phyloP scores from a whole-genome alignment of 2,888 invertebrate species.

The Gisinianus flammeolus region DNA sequence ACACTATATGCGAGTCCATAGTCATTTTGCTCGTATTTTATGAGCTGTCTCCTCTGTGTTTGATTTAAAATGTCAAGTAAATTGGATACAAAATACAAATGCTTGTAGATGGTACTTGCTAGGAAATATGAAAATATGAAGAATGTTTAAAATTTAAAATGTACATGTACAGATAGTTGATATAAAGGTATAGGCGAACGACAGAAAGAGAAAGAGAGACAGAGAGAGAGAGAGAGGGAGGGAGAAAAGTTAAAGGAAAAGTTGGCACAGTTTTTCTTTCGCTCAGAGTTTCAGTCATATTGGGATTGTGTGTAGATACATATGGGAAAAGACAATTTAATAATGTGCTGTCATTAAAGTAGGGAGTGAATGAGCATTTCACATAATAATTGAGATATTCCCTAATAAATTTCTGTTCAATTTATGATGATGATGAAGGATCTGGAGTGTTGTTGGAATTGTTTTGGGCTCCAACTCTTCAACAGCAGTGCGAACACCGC shows the following conservation, averaged over 20 bases:
- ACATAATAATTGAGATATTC: too few species aligned
- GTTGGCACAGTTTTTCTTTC: not conserved
- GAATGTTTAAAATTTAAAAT: too few species aligned
- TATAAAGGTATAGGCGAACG: too few species aligned
- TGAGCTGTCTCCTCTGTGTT: not conserved
- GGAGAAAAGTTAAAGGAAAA: not conserved
- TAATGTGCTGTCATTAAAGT: not conserved
- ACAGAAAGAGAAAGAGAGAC: too few species aligned
- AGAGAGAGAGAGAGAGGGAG: too few species aligned
- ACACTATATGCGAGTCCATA: too few species aligned
- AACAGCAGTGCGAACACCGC: not conserved
- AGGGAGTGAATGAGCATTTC: too few species aligned
- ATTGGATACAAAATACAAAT: not conserved
- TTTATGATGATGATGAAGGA: not conserved
- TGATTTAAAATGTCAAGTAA: not conserved
- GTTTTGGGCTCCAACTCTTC: constrained; percentile 17
- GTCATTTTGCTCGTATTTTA: not conserved
- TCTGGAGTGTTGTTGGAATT: constrained; percentile 34
- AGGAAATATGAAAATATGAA: too few species aligned
- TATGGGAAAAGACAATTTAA: not conserved
- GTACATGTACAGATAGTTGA: too few species aligned
- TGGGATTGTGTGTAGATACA: not conserved
- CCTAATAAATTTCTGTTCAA: not conserved
- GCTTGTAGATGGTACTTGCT: too few species aligned
- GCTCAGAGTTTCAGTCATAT: not conserved